phyloP scores from a whole-genome alignment of 2,888 invertebrate genomes.

The Epistrophella euchroma region DNA sequence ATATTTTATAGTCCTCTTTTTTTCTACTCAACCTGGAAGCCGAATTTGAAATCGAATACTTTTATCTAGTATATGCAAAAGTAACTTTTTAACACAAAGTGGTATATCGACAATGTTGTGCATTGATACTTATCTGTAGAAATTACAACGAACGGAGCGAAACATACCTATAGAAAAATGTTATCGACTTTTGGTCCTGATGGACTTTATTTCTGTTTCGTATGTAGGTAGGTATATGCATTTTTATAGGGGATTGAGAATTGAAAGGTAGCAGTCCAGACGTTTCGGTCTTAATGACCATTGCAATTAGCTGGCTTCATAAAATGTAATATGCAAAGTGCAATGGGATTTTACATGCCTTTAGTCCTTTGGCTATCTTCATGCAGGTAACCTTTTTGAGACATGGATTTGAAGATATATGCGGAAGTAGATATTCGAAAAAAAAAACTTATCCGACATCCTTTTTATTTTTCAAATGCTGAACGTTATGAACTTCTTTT shows the following conservation, averaged over 20 bases:
- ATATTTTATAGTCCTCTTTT: conserved; percentile 30
- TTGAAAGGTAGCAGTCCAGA: conserved; percentile 21
- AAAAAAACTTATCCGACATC: neutral
- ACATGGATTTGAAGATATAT: too few species aligned
- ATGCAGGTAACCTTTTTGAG: neutral
- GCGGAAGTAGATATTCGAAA: too few species aligned
- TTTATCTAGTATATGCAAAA: conserved; percentile 22
- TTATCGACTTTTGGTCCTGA: conserved; percentile 4
- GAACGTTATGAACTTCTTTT: too few species aligned
- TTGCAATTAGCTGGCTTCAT: conserved; percentile 66
- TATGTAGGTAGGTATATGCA: neutral
- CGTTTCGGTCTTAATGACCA: conserved; percentile 52
- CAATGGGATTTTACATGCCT: neutral
- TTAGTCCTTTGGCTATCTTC: neutral
- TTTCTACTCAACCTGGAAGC: neutral
- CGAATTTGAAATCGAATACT: conserved; percentile 39
- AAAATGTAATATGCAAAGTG: conserved; percentile 39
- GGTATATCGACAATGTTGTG: conserved; percentile 20
- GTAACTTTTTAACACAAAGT: conserved; percentile 45
- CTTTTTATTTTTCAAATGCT: neutral
- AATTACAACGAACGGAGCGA: neutral
- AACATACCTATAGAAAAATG: neutral
- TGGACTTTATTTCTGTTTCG: neutral
- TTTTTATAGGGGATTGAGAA: neutral
- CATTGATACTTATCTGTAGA: conserved; percentile 4